These are phyloP conservation scores for Xestobium rufovillosum DNA, from an alignment of 2,888 invertebrate genomes.

Conservation along the genomic window DNA sequence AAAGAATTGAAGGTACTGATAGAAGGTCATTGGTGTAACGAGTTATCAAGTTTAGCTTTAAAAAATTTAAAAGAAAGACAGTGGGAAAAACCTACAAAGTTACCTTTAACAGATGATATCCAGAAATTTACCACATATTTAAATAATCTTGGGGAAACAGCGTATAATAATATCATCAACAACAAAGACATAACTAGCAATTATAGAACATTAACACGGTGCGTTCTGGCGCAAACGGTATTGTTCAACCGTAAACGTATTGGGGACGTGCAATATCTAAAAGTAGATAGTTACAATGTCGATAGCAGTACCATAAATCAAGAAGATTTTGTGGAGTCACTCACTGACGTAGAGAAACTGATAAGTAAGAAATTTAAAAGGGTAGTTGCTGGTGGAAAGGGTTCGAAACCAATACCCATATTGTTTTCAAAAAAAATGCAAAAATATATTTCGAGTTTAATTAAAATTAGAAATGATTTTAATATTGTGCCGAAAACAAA, in stretches of 20 bases:
- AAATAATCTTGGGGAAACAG: not conserved
- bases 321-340: conserved; percentile 12
- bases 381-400: conserved; percentile 22
- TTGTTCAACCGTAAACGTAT: conserved; percentile 1
- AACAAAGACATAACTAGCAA: not conserved
- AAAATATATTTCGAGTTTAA: conserved; percentile 16
- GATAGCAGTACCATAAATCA: conserved; percentile 6
- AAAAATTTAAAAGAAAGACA: conserved; percentile 18
- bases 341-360: conserved; percentile 15
- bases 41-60: conserved; percentile 18
- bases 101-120: conserved; percentile 15
- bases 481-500: conserved; percentile 22
- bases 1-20: conserved; percentile 18
- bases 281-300: conserved; percentile 6
- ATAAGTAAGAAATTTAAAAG: conserved; percentile 19
- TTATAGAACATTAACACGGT: not conserved
- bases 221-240: not conserved
- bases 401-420: conserved; percentile 22
- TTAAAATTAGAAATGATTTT: conserved; percentile 17
- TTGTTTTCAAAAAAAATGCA: conserved; percentile 19
- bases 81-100: conserved; percentile 12
- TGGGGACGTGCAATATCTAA: conserved; percentile 10
- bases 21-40: conserved; percentile 20
- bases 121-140: not conserved
- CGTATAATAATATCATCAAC: not conserved